These are phyloP conservation scores for Palloptera scutellata DNA, from an alignment of 2,888 invertebrate species.

Conservation along the genomic window DNA sequence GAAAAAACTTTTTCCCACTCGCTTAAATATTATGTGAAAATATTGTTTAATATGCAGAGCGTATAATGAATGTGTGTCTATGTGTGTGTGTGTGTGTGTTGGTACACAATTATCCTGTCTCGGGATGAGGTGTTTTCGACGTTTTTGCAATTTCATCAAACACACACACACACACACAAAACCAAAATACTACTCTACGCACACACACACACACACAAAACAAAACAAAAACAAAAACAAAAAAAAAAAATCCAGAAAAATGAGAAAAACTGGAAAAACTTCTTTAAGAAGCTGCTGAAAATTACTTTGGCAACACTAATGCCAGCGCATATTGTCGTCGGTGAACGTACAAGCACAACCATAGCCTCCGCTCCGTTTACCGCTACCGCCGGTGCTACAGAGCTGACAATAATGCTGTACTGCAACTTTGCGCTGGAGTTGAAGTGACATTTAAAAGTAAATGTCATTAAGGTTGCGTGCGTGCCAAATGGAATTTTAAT, in stretches of 20 bases:
- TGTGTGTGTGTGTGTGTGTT: neutral
- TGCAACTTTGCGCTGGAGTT: neutral
- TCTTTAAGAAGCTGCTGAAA: conserved; percentile 5
- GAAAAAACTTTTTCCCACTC: neutral
- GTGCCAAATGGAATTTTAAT: conserved; percentile 54
- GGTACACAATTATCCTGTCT: neutral
- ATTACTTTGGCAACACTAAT: conserved; percentile 5
- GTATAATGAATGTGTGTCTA: neutral
- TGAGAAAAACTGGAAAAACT: neutral
- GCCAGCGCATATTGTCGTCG: neutral
- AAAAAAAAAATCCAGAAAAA: neutral
- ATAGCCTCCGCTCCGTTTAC: neutral
- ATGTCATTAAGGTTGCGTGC: conserved; percentile 50
- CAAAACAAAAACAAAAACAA: neutral
- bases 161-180: neutral
- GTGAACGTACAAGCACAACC: neutral
- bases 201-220: neutral
- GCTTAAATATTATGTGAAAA: conserved; percentile 7
- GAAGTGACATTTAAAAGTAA: conserved; percentile 35
- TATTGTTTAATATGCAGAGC: conserved; percentile 7
- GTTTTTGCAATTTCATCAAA: neutral
- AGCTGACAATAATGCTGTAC: neutral
- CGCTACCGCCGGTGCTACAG: neutral
- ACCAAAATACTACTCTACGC: neutral
- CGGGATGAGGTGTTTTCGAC: neutral